phyloP scores from a whole-genome alignment of 2,888 invertebrate genomes.

The Coelinius sp. region DNA sequence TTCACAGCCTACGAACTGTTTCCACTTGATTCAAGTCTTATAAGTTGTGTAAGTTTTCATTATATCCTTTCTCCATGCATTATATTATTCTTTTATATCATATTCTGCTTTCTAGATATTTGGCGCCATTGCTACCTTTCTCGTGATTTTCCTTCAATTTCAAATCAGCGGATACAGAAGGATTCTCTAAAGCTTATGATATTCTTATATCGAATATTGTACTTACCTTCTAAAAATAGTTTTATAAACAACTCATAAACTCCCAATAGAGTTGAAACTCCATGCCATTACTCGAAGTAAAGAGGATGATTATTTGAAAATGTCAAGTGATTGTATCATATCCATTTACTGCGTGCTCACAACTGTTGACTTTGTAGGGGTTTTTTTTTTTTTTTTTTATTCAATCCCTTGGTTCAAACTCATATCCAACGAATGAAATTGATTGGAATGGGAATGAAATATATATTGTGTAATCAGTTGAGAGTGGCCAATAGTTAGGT shows the following conservation, averaged over 20 bases:
- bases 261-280: not conserved
- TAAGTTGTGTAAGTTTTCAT: not conserved
- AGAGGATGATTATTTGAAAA: not conserved
- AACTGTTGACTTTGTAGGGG: not conserved
- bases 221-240: not conserved
- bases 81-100: not conserved
- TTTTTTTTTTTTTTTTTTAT: not conserved
- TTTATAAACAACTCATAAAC: not conserved
- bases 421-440: too few species aligned
- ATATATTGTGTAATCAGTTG: too few species aligned
- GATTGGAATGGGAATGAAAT: too few species aligned
- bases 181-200: too few species aligned
- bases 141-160: not conserved
- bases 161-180: not conserved
- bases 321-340: not conserved
- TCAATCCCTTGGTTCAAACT: conserved; percentile 7
- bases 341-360: not conserved
- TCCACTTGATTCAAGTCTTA: not conserved
- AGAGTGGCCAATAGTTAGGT: too few species aligned
- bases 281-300: not conserved
- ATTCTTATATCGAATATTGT: not conserved
- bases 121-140: not conserved
- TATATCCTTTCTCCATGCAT: not conserved
- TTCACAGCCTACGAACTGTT: conserved; percentile 1
- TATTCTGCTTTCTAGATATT: not conserved